Evolutionary conservation across 2,888 invertebrate species (phyloP), one percentile per base, ranked within the genome.

Genomic region (Sepiola atlantica): DNA sequence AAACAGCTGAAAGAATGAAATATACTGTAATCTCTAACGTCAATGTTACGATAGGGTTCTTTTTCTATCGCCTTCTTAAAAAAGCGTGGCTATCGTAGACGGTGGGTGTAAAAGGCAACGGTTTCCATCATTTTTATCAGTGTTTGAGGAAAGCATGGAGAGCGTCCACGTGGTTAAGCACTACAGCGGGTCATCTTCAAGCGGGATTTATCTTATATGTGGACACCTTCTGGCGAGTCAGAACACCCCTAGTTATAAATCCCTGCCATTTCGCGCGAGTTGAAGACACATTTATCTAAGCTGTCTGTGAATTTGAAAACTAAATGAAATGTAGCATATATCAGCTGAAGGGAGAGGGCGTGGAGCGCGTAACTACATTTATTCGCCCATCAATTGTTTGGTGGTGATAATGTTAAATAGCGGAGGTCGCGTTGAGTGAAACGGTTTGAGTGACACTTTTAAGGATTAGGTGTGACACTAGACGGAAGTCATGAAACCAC

Each of bases 211-310:
- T 77, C 77, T 77, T 28, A n/a, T 77, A 77, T 77, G 77, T 77
- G n/a, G 77, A 77, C 77, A 77, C 77, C 77, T n/a, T 12, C 77
- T n/a, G 28, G n/a, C 77, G n/a, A 77, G 77, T 77, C 77, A 77
- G 18, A 77, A 77, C n/a, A n/a, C 61, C 61, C 77, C n/a, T n/a
- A 28, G n/a, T 28, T n/a, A 28, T 14, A n/a, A 77, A 77, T n/a
- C 77, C 77, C 77, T 77, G n/a, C 16, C 28, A n/a, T n/a, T 28
- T n/a, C n/a, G 77, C 77, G 28, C 10, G n/a, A 77, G 12, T 77
- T n/a, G 28, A 77, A 77, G 77, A 77, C 77, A 77, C 77, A 77
- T 77, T 77, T 77, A 77, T 77, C 77, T n/a, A 77, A 77, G 28
- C 77, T 16, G 77, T 77, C 77, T 28, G 77, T 77, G n/a, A n/a